Evolutionary conservation across 2,797 vertebrate species (phyloP), one percentile per base, ranked within the genome.

Genomic region (Microchirus variegatus): DNA sequence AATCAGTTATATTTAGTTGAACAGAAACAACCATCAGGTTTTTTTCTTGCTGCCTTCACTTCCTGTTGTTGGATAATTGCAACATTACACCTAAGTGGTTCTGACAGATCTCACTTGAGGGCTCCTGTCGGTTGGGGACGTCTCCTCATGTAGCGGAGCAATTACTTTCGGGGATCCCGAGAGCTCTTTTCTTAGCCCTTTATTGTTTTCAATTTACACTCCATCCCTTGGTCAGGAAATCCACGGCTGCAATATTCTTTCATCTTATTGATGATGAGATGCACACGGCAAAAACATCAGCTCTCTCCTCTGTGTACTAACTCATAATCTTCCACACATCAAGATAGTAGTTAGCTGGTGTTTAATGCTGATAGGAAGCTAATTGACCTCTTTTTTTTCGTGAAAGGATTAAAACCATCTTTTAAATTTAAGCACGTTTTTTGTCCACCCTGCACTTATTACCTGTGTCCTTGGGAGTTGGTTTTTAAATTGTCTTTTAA

Each of bases 111-210:
- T 17, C 52, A 48, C 59, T 42, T 61, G 12, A 53, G 17, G 37
- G 48, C 12, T 17, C 0, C 0, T 18, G n/a, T 52, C 60, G 50
- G 5, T 0, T 14, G 66, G 46, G 31, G 72, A 22, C 15, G 45
- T 53, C 55, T 51, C 15, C 7, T 60, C 37, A 16, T 53, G 26
- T 16, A 45, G 50, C 17, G 16, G 53, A 80, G 36, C n/a, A 48
- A 56, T 73, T 73, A 70, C 57, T 52, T 73, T 46, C 56, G 70
- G 73, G 40, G 65, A 68, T 70, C 83, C 69, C 54, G 78, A 72
- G 63, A 70, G 74, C 46, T 70, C 50, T 5, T 13, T 73, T 60
- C 22, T 47, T 0, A 31, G 52, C 52, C 70, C 60, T 59, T 67
- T 69, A 68, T 71, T 67, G 53, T 81, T 82, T 71, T 61, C 38